phyloP scores from a whole-genome alignment of 2,888 invertebrate species.

The Epirrhoe alternata region DNA sequence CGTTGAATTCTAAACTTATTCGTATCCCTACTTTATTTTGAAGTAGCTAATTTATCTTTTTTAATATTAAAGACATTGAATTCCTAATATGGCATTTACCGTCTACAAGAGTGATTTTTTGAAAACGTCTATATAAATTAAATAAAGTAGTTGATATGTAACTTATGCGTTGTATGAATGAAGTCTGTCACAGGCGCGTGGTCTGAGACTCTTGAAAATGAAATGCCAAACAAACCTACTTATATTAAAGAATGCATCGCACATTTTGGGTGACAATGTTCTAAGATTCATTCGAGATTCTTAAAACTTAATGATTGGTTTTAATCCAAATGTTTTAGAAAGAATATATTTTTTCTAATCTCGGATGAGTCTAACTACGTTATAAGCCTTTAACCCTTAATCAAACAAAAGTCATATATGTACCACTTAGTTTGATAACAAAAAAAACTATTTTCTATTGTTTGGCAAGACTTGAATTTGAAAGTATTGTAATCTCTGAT shows the following conservation, averaged over 20 bases:
- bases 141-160: constrained; percentile 71
- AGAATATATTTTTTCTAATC: constrained; percentile 39
- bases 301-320: constrained; percentile 31
- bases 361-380: constrained; percentile 49
- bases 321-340: constrained; percentile 34
- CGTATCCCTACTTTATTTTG: constrained; percentile 49
- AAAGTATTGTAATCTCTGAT: too few species aligned
- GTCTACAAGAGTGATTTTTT: constrained; percentile 79
- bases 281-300: constrained; percentile 58
- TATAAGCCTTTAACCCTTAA: constrained; percentile 29
- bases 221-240: constrained; percentile 72
- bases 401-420: too few species aligned
- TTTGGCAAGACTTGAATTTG: too few species aligned
- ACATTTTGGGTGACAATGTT: constrained; percentile 63
- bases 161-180: constrained; percentile 65
- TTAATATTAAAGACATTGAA: constrained; percentile 70
- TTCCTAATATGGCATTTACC: constrained; percentile 85
- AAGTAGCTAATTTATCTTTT: constrained; percentile 42
- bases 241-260: constrained; percentile 61
- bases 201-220: constrained; percentile 45
- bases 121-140: constrained; percentile 74
- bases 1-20: constrained; percentile 38
- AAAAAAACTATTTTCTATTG: too few species aligned
- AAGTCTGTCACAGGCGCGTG: constrained; percentile 40
- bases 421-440: too few species aligned